Base-by-base conservation (phyloP, 92 coral and sea anemone genomes). In the Blastomussa wellsi region DNA sequence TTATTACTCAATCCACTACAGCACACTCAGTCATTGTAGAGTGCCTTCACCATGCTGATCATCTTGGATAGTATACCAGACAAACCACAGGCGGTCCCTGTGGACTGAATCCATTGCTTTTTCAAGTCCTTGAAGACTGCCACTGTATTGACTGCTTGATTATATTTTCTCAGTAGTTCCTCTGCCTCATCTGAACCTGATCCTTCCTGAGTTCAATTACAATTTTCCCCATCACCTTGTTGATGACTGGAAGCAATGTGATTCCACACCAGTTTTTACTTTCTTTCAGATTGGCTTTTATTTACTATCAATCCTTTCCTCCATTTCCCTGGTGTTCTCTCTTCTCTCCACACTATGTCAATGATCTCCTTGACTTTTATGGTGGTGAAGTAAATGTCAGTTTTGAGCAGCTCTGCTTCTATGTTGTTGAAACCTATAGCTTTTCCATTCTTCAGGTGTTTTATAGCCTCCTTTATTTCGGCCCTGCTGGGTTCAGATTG, bases 121-220 rank as follows among this genome's bases (percentile, higher is more conserved):
- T 81, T 85, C 89, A 89, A 89, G 82, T 89, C 85, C 51, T 79
- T 59, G 71, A 78, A 47, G 89, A 77, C n/a, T 77, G 78, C 88
- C 92, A 84, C n/a, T 88, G 79, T 20, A 62, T 78, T 24, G 79
- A 84, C 74, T 84, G 89, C 72, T 83, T 83, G 32, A 83, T 64
- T 41, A 88, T 88, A 36, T 84, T 88, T 24, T 81, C 48, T 51
- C 84, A 77, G n/a, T n/a, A n/a, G n/a, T n/a, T n/a, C n/a, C n/a
- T n/a, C n/a, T n/a, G n/a, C n/a, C n/a, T n/a, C n/a, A n/a, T n/a
- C n/a, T n/a, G n/a, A n/a, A n/a, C n/a, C n/a, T n/a, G n/a, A n/a
- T n/a, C n/a, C n/a, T n/a, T n/a, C n/a, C n/a, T n/a, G n/a, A n/a
- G n/a, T 72, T 79, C 78, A 4, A 85, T 85, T 24, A 80, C 55